Evolutionary conservation across 2,113 vertebrate genomes (phyloP).

Genomic region (Misgurnus anguillicaudatus): DNA sequence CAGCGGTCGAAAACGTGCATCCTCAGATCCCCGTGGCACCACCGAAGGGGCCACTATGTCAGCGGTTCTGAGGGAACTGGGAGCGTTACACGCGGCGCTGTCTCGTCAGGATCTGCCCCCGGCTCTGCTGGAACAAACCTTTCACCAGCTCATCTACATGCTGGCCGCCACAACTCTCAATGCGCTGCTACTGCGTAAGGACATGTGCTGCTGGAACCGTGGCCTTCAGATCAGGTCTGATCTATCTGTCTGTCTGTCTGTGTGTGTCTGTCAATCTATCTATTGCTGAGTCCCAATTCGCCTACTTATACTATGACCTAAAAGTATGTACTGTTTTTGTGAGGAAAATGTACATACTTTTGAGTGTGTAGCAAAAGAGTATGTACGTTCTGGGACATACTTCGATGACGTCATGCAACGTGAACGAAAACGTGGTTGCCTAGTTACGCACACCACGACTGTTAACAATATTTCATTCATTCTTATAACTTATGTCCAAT

Average conservation of each 20-base stretch:
- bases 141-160: conserved; percentile 75
- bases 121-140: conserved; percentile 67
- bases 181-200: conserved; percentile 78
- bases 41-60: conserved; percentile 63
- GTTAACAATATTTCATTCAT: no score
- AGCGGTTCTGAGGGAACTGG: conserved; percentile 71
- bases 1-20: conserved; percentile 51
- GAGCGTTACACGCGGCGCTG: conserved; percentile 60
- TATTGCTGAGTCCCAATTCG: no score
- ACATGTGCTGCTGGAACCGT: conserved; percentile 76
- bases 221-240: conserved; percentile 80
- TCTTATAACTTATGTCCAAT: no score
- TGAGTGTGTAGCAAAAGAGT: no score
- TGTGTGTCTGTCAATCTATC: no score
- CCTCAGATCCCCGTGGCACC: conserved; percentile 61
- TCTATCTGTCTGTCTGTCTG: background rate
- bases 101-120: conserved; percentile 62
- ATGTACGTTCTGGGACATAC: no score
- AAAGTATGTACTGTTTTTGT: no score
- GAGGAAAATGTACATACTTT: no score
- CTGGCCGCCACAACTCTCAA: conserved; percentile 72
- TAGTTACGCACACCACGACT: no score
- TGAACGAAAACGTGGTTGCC: no score
- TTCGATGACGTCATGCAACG: no score
- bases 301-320: no score